These are phyloP conservation scores for Conus ventricosus DNA, from an alignment of 1,140 invertebrate species.

Conservation along the genomic window DNA sequence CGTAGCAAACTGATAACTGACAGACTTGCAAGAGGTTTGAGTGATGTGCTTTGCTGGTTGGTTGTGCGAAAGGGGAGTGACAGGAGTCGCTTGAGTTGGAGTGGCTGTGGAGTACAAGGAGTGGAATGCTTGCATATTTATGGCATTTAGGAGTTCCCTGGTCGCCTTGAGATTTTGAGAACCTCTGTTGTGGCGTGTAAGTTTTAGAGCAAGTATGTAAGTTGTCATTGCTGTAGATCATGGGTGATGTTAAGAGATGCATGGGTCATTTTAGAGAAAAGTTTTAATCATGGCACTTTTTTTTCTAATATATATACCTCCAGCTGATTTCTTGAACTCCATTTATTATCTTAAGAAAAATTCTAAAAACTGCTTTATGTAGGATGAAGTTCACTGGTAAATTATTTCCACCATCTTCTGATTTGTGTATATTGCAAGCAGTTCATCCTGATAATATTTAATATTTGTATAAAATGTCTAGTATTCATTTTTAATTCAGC, in stretches of 20 bases:
- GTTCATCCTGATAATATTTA: not conserved
- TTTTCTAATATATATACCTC: not conserved
- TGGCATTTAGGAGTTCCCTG: not conserved
- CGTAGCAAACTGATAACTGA: not conserved
- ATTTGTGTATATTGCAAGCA: not conserved
- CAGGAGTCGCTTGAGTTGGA: not conserved
- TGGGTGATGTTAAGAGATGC: not conserved
- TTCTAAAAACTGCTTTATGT: not conserved
- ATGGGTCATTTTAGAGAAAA: not conserved
- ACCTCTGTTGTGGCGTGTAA: not conserved
- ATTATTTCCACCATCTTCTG: not conserved
- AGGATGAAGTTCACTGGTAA: not conserved
- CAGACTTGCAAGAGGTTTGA: not conserved
- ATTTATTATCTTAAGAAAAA: not conserved
- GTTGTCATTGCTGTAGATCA: not conserved
- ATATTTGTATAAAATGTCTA: not conserved
- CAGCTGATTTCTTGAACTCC: not conserved
- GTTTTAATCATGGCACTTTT: slow-evolving; percentile 3
- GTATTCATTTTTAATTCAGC: not conserved
- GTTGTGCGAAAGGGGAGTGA: not conserved
- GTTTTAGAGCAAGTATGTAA: not conserved
- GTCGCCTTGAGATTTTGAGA: slow-evolving; percentile 18
- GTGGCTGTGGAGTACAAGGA: not conserved
- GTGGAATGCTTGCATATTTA: not conserved
- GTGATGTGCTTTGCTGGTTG: not conserved